Percentiles rank a stretch among this genome's conserved stretches.
Conservation (phyloP, 2,113 vertebrate genomes). For the Pelusios castaneus region DNA sequence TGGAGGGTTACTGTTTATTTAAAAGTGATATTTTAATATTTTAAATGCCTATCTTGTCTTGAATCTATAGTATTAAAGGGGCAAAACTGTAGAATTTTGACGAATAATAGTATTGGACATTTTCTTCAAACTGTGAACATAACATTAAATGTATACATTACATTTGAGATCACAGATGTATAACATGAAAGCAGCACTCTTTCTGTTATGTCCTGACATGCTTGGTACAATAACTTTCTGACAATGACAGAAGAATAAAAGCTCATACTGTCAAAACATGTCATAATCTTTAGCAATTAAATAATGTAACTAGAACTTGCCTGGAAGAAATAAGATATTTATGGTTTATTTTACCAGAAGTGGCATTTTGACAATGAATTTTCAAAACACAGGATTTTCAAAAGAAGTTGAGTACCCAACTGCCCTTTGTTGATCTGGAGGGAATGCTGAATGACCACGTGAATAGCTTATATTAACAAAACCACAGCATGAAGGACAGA, state of each 20-base stretch:
- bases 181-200: background rate
- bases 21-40: background rate
- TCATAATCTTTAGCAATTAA: background rate
- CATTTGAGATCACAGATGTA: background rate
- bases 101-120: background rate
- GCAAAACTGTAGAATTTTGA: background rate
- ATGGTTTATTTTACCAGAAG: background rate
- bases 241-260: background rate
- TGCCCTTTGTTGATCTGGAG: background rate
- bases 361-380: background rate
- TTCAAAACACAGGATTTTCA: background rate
- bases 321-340: background rate
- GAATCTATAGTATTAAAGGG: background rate
- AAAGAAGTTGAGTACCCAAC: background rate
- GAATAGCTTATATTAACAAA: background rate
- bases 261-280: background rate
- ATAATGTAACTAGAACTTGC: background rate
- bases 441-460: background rate
- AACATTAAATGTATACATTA: background rate
- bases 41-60: background rate
- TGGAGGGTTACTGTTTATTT: background rate
- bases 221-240: background rate
- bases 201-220: background rate
- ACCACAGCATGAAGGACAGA: background rate
- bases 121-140: background rate